Percentiles rank a stretch among this genome's conserved stretches.
These are phyloP conservation scores for Oscheius sp. DNA, from an alignment of 2,888 invertebrate genomes.

Conservation along the genomic window DNA sequence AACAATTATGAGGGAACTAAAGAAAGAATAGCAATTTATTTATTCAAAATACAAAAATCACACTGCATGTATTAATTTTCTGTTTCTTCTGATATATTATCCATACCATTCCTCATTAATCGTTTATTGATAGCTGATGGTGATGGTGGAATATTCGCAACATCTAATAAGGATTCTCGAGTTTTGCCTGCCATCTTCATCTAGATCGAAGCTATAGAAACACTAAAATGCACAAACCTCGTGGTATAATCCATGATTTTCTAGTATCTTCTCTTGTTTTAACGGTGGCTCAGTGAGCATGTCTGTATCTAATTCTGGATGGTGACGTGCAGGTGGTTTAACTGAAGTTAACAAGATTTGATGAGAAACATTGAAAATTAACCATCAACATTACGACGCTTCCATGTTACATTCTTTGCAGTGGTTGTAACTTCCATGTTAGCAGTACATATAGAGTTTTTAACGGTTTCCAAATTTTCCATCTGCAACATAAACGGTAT, in stretches of 20 bases:
- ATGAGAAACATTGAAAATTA: neutral
- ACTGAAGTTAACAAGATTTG: neutral
- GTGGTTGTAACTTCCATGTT: too few relatives aligned
- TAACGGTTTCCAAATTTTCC: too few relatives aligned
- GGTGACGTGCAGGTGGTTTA: neutral
- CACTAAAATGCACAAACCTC: neutral
- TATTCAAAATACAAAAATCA: too few relatives aligned
- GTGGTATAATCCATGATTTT: neutral
- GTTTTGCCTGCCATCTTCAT: neutral
- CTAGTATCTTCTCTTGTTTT: constrained; percentile 11
- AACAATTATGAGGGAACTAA: too few relatives aligned
- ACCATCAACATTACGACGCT: constrained; percentile 7
- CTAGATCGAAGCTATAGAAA: neutral
- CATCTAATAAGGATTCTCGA: constrained; percentile 20
- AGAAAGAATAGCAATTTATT: too few relatives aligned
- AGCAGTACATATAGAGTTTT: too few relatives aligned
- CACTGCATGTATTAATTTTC: too few relatives aligned
- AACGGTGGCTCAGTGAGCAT: neutral
- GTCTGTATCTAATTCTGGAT: neutral
- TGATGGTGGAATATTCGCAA: constrained; percentile 16
- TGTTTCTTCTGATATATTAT: neutral
- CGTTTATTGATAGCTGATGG: neutral
- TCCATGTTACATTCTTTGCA: too few relatives aligned
- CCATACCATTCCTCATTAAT: neutral
- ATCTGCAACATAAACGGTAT: too few relatives aligned